Percentiles rank a stretch among this genome's conserved stretches.
These are phyloP conservation scores for Melipona beecheii DNA, from an alignment of 2,888 invertebrate species.

Conservation along the genomic window DNA sequence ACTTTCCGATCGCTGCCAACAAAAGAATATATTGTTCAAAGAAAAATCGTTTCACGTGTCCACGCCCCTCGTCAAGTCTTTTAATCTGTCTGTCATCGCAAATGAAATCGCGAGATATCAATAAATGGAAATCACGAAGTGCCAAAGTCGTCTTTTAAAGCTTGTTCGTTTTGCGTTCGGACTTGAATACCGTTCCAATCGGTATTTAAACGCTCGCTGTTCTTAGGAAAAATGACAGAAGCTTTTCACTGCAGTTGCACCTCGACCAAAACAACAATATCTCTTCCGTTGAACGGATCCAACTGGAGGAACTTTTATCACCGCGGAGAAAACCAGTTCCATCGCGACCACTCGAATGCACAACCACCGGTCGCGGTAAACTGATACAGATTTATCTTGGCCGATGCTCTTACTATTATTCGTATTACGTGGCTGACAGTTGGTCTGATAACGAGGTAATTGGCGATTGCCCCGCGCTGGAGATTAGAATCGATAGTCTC, in stretches of 20 bases:
- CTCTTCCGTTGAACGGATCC: slow-evolving; percentile 14
- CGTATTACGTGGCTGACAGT: slow-evolving; percentile 53
- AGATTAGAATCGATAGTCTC: slow-evolving; percentile 40
- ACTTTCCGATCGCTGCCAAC: background rate
- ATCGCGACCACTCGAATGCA: slow-evolving; percentile 16
- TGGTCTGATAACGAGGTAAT: slow-evolving; percentile 58
- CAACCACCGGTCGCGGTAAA: slow-evolving; percentile 34
- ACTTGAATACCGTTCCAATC: background rate
- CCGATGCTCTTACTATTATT: slow-evolving; percentile 52
- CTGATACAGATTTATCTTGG: slow-evolving; percentile 58
- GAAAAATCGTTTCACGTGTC: background rate
- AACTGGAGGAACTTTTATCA: slow-evolving; percentile 3
- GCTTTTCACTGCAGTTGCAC: slow-evolving; percentile 8
- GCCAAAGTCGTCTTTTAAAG: background rate
- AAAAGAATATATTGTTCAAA: background rate
- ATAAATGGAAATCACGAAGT: slow-evolving; percentile 2
- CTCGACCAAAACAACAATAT: slow-evolving; percentile 27
- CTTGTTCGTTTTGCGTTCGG: background rate
- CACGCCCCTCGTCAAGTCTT: background rate
- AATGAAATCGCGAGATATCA: no score
- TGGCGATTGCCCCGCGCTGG: slow-evolving; percentile 33
- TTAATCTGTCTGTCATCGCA: background rate
- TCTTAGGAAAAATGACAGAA: background rate
- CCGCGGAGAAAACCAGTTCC: slow-evolving; percentile 46
- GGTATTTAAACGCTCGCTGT: slow-evolving; percentile 16